These are phyloP conservation scores for Lepidocyrtinus sp. DNA, from an alignment of 2,888 invertebrate genomes.

Conservation along the genomic window DNA sequence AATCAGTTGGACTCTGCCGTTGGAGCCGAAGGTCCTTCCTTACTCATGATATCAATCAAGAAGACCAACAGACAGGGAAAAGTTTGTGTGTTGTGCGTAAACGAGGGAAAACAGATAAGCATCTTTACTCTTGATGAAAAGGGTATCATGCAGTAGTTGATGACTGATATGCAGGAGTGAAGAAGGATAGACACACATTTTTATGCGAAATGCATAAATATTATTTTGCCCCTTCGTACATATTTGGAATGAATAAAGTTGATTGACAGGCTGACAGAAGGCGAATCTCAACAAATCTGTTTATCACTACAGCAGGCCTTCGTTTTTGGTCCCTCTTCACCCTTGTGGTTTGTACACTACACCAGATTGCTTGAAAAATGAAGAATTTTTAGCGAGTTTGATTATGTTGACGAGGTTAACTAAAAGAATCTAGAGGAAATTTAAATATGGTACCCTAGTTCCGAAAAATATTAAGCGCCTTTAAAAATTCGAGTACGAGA, in stretches of 20 bases:
- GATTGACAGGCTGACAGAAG: conserved; percentile 63
- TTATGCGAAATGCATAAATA: conserved; percentile 28
- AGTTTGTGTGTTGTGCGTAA: conserved; percentile 14
- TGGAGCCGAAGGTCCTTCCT: background rate
- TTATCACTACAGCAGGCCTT: background rate
- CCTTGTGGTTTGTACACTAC: no score
- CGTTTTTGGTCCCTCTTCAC: background rate
- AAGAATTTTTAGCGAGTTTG: no score
- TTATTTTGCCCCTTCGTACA: conserved; percentile 41
- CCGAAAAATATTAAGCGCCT: background rate
- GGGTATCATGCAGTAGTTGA: conserved; percentile 26
- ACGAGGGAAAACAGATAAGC: conserved; percentile 30
- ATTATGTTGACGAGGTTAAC: no score
- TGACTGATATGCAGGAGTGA: conserved; percentile 34
- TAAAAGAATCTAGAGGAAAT: no score
- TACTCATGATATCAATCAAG: background rate
- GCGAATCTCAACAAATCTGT: conserved; percentile 47
- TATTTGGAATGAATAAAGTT: conserved; percentile 57
- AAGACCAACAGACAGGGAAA: conserved; percentile 14
- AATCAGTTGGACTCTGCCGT: background rate
- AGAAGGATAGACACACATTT: conserved; percentile 21
- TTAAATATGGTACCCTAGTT: background rate
- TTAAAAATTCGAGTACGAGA: conserved; percentile 2
- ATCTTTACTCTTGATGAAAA: conserved; percentile 39
- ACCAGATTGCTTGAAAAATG: no score